A percentile compares a stretch with the other conserved stretches of the same genome.
These are phyloP conservation scores for Xylocampa areola DNA, from an alignment of 2,888 invertebrate species.

Conservation along the genomic window DNA sequence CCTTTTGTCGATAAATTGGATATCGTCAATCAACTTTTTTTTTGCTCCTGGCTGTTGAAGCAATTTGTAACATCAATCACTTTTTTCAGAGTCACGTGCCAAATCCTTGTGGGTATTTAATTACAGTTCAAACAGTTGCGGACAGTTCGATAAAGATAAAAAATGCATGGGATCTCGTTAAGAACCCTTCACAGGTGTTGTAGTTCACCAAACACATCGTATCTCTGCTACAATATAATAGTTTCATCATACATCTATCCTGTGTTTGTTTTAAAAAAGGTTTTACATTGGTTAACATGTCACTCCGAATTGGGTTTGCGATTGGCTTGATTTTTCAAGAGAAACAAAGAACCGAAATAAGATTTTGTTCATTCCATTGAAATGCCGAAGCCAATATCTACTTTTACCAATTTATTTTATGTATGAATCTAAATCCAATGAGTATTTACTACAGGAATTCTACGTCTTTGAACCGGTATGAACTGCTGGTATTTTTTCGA, in stretches of 20 bases:
- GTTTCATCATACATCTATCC: conserved; percentile 10
- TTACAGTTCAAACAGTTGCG: conserved; percentile 28
- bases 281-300: conserved; percentile 27
- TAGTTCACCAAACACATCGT: too few relatives aligned
- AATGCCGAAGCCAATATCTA: conserved; percentile 19
- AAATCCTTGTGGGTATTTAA: conserved; percentile 37
- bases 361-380: conserved; percentile 38
- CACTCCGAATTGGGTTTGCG: conserved; percentile 19
- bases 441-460: too few relatives aligned
- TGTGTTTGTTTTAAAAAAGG: conserved; percentile 8
- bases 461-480: too few relatives aligned
- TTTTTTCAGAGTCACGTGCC: too few relatives aligned
- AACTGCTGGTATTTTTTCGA: too few relatives aligned
- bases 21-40: conserved; percentile 65
- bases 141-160: too few relatives aligned
- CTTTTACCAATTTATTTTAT: conserved; percentile 34
- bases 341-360: conserved; percentile 31
- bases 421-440: too few relatives aligned
- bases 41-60: conserved; percentile 64
- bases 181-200: too few relatives aligned
- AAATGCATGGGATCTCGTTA: too few relatives aligned
- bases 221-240: neutral
- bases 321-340: conserved; percentile 38
- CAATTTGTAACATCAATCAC: too few relatives aligned
- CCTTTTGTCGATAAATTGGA: conserved; percentile 64